phyloP scores from a whole-genome alignment of 2,797 vertebrate genomes.

The Furcifer pardalis region DNA sequence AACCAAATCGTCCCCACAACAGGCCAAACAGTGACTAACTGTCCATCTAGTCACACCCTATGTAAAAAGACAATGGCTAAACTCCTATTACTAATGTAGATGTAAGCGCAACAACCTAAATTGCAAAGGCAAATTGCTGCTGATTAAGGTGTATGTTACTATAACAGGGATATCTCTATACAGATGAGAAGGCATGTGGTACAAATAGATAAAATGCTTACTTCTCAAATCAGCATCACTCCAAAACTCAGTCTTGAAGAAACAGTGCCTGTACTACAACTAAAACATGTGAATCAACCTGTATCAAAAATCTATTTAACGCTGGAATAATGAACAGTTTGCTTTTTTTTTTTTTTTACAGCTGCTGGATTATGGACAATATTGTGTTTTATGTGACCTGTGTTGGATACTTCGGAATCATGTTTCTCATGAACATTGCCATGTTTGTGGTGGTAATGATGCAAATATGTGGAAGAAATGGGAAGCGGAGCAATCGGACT shows the following conservation, averaged over 20 bases:
- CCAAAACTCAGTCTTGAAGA: neutral
- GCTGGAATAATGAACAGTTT: neutral
- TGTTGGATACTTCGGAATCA: slow-evolving; percentile 89
- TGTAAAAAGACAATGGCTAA: too few relatives aligned
- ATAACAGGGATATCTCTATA: neutral
- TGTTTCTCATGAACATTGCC: slow-evolving; percentile 94
- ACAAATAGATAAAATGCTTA: neutral
- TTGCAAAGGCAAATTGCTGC: too few relatives aligned
- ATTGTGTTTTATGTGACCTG: slow-evolving; percentile 90
- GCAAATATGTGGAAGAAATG: slow-evolving; percentile 96
- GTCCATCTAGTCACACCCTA: too few relatives aligned
- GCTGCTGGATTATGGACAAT: slow-evolving; percentile 89
- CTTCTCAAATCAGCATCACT: neutral
- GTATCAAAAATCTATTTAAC: slow-evolving; percentile 5
- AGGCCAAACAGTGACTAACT: too few relatives aligned
- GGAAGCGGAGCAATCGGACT: slow-evolving; percentile 91
- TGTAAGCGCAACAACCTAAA: too few relatives aligned
- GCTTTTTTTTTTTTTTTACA: slow-evolving; percentile 63
- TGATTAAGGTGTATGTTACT: neutral
- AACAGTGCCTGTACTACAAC: neutral
- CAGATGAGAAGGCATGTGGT: neutral
- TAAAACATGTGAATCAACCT: neutral
- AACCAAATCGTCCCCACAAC: too few relatives aligned
- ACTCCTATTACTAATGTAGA: too few relatives aligned
- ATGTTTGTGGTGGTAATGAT: slow-evolving; percentile 98